These are phyloP conservation scores for Palythoa heliodiscus DNA, from an alignment of 92 coral and sea anemone genomes.

Conservation along the genomic window DNA sequence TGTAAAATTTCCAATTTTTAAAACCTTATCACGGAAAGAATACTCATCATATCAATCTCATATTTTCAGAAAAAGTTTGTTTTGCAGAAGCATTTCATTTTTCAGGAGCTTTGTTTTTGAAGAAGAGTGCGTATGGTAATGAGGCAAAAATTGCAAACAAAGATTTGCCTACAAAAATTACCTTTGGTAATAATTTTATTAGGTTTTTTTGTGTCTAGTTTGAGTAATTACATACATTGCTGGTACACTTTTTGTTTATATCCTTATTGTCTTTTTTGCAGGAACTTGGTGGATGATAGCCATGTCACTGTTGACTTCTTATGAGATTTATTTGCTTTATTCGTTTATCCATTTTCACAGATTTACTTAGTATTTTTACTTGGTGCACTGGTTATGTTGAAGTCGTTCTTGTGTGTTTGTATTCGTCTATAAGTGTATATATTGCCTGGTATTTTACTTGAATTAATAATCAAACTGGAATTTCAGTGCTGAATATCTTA, in stretches of 20 bases:
- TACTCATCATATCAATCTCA: too few relatives aligned
- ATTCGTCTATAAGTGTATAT: not conserved
- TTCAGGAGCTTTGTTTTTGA: too few relatives aligned
- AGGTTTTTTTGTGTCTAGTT: too few relatives aligned
- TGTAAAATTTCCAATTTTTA: too few relatives aligned
- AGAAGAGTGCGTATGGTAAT: too few relatives aligned
- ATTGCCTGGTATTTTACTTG: constrained; percentile 25
- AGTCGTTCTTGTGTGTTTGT: constrained; percentile 1
- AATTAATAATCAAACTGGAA: not conserved
- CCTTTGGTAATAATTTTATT: too few relatives aligned
- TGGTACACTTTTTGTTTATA: not conserved
- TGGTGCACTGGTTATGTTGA: constrained; percentile 36
- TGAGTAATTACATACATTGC: too few relatives aligned
- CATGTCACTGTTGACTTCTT: constrained; percentile 99
- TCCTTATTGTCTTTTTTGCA: constrained; percentile 50
- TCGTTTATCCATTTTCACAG: not conserved
- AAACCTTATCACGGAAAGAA: too few relatives aligned
- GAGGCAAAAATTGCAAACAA: too few relatives aligned
- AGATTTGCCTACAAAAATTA: too few relatives aligned
- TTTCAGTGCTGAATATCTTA: not conserved
- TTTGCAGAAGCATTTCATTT: too few relatives aligned
- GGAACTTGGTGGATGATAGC: constrained; percentile 96
- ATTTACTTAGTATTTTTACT: not conserved
- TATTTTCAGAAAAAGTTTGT: too few relatives aligned
- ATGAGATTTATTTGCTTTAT: constrained; percentile 34